These are phyloP conservation scores for Cyclopterus lumpus DNA, from an alignment of 2,797 vertebrate species.

Conservation along the genomic window DNA sequence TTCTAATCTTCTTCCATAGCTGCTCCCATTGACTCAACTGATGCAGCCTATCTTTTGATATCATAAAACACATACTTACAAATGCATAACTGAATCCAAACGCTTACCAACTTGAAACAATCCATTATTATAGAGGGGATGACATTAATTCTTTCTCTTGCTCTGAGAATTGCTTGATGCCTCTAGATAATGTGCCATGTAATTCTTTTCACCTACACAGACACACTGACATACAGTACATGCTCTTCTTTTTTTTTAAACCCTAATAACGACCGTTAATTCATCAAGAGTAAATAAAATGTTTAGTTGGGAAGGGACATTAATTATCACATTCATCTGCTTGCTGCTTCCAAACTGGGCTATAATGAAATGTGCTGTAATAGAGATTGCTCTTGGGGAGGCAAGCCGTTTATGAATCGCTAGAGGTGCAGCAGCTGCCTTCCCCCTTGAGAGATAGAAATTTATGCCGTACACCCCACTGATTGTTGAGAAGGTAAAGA, in stretches of 20 bases:
- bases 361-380: slow-evolving; percentile 93
- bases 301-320: slow-evolving; percentile 89
- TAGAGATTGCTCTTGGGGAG: slow-evolving; percentile 88
- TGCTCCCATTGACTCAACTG: slow-evolving; percentile 54
- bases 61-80: slow-evolving; percentile 75
- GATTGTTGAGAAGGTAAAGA: slow-evolving; percentile 97
- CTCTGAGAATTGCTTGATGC: slow-evolving; percentile 81
- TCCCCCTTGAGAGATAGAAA: slow-evolving; percentile 91
- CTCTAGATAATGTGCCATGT: slow-evolving; percentile 88
- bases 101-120: slow-evolving; percentile 77
- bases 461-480: slow-evolving; percentile 93
- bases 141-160: slow-evolving; percentile 86
- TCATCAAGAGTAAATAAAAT: slow-evolving; percentile 93
- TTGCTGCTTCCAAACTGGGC: slow-evolving; percentile 87
- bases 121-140: slow-evolving; percentile 78
- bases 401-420: slow-evolving; percentile 91
- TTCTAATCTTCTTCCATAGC: slow-evolving; percentile 56
- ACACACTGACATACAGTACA: slow-evolving; percentile 65
- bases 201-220: slow-evolving; percentile 85
- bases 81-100: slow-evolving; percentile 84
- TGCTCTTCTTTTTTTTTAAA: slow-evolving; percentile 46
- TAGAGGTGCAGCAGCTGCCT: slow-evolving; percentile 87
- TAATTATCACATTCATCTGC: slow-evolving; percentile 93
- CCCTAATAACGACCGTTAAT: slow-evolving; percentile 85
- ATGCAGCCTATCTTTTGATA: slow-evolving; percentile 66